These are phyloP conservation scores for Bruchidius siliquastri DNA, from an alignment of 2,888 invertebrate genomes.

Conservation along the genomic window DNA sequence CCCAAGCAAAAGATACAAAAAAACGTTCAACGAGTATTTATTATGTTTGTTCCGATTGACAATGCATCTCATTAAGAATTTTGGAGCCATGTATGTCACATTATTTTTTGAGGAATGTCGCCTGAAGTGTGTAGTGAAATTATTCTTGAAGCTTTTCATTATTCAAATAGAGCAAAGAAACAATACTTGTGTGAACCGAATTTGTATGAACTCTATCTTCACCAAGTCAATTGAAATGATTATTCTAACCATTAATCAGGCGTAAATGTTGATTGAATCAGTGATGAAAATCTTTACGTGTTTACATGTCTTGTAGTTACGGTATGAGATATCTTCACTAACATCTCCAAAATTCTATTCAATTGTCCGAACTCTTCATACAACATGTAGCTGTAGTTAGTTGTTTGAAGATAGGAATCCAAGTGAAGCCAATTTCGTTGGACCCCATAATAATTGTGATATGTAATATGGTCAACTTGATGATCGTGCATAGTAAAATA, in stretches of 20 bases:
- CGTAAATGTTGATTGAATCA: background rate
- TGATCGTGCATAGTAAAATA: background rate
- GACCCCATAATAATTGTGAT: background rate
- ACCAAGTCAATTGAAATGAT: background rate
- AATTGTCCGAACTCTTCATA: background rate
- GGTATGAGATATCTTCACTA: too few relatives aligned
- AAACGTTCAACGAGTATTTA: background rate
- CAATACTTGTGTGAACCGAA: background rate
- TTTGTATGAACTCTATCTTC: background rate
- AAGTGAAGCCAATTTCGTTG: background rate
- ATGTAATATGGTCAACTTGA: slow-evolving; percentile 3
- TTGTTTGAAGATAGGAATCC: background rate
- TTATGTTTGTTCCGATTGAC: too few relatives aligned
- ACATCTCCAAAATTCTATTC: background rate
- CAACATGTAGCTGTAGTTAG: background rate
- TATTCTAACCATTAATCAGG: too few relatives aligned
- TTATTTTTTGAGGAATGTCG: background rate
- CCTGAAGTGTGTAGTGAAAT: too few relatives aligned
- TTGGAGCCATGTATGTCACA: too few relatives aligned
- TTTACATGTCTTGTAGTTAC: too few relatives aligned
- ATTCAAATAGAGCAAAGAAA: background rate
- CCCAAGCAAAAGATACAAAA: background rate
- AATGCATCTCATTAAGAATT: too few relatives aligned
- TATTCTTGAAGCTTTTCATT: too few relatives aligned
- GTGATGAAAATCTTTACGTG: background rate